Evolutionary conservation across 2,113 vertebrate species (phyloP).

Genomic region (Apodemus speciosus): DNA sequence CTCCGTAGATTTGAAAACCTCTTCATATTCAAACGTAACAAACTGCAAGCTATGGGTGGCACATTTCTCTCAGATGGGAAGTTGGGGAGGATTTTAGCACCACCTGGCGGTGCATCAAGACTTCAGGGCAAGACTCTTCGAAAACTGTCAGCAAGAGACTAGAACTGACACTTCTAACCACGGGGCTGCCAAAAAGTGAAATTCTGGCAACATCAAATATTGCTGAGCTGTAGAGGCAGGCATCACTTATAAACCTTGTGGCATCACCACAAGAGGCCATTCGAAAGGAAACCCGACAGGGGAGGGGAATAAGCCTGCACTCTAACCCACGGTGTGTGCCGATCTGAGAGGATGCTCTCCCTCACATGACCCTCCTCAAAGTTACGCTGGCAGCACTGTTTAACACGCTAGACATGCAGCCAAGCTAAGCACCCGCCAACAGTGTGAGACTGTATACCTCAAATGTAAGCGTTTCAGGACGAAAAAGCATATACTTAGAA

Average conservation of each 20-base stretch:
- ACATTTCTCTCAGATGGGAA: background rate
- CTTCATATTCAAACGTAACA: background rate
- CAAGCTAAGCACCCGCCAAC: background rate
- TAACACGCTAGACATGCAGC: background rate
- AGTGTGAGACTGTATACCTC: background rate
- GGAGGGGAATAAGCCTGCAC: background rate
- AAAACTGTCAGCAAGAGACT: background rate
- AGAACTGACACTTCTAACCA: background rate
- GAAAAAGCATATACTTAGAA: background rate
- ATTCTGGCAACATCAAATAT: background rate
- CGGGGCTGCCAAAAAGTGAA: background rate
- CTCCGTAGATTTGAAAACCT: background rate
- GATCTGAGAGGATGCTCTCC: background rate
- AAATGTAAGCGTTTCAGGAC: constrained; percentile 16
- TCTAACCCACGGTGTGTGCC: background rate
- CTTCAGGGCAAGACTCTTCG: background rate
- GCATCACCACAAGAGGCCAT: background rate
- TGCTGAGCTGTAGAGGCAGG: background rate
- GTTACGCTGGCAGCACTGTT: background rate
- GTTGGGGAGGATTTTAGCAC: background rate
- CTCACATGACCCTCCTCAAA: background rate
- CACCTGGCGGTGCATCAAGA: background rate
- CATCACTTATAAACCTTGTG: background rate
- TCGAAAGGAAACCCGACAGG: background rate
- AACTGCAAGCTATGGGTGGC: background rate